A percentile compares a stretch with the other conserved stretches of the same genome.
Conservation (phyloP, 2,113 vertebrate genomes). For the Acanthochromis polyacanthus region DNA sequence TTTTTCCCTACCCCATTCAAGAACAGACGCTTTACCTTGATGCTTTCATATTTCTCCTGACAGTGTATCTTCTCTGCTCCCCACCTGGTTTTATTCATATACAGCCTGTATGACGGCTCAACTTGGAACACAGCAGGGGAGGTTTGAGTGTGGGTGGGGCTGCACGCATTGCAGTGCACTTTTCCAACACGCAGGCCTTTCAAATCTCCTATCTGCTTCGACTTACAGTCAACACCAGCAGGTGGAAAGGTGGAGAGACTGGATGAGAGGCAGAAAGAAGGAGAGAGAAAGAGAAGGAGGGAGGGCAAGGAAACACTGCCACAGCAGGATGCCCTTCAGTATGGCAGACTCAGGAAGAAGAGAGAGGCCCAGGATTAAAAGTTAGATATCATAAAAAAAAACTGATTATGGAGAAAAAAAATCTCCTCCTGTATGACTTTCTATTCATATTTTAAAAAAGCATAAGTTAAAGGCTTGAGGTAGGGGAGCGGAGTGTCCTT, state of each 20-base stretch:
- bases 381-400: neutral
- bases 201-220: conserved; percentile 52
- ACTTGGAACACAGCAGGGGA: conserved; percentile 56
- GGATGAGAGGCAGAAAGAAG: conserved; percentile 4
- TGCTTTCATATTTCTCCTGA: conserved; percentile 38
- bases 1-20: conserved; percentile 23
- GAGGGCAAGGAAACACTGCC: conserved; percentile 26
- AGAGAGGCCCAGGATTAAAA: conserved; percentile 27
- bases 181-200: conserved; percentile 42
- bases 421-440: conserved; percentile 13
- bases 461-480: neutral
- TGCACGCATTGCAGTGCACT: conserved; percentile 35
- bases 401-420: conserved; percentile 19
- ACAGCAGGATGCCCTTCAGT: conserved; percentile 52
- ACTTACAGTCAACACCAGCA: conserved; percentile 43
- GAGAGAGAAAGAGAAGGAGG: conserved; percentile 3
- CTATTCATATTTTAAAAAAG: neutral
- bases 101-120: conserved; percentile 22
- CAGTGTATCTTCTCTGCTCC: conserved; percentile 38
- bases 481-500: conserved; percentile 49
- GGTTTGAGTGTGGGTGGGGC: conserved; percentile 5
- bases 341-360: conserved; percentile 6
- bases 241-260: conserved; percentile 28
- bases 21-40: conserved; percentile 41
- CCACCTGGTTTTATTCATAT: conserved; percentile 22